Evolutionary conservation across 2,113 vertebrate genomes (phyloP).

Genomic region (Gadus chalcogrammus): DNA sequence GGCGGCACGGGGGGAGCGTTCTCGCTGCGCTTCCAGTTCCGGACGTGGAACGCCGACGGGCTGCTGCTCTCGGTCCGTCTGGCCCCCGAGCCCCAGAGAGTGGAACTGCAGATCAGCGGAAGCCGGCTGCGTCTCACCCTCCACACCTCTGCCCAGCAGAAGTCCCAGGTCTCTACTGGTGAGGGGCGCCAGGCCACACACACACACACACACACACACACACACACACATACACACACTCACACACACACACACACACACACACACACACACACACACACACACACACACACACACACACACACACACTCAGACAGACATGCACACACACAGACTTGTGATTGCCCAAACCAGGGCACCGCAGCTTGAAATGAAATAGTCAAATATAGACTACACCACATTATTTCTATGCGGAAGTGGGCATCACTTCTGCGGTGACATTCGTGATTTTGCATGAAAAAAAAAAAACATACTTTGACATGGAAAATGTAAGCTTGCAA

Average conservation of each 20-base stretch:
- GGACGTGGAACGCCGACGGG: constrained; percentile 91
- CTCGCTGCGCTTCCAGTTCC: constrained; percentile 89
- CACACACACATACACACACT: neutral
- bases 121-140: constrained; percentile 74
- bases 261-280: neutral
- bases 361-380: constrained; percentile 5
- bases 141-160: constrained; percentile 63
- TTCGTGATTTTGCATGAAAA: constrained; percentile 3
- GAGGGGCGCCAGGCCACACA: constrained; percentile 23
- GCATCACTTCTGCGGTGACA: neutral
- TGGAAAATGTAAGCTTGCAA: constrained; percentile 3
- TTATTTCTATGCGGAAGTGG: neutral
- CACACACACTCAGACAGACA: too few species aligned
- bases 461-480: constrained; percentile 10
- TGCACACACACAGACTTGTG: neutral
- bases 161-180: constrained; percentile 77
- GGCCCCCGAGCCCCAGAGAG: constrained; percentile 69
- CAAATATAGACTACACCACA: neutral
- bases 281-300: too few species aligned
- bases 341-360: neutral
- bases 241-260: neutral
- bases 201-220: neutral
- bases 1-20: constrained; percentile 66
- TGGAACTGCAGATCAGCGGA: constrained; percentile 78
- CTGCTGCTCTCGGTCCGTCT: constrained; percentile 81